Evolutionary conservation across 1,140 invertebrate species (phyloP), one percentile per base, ranked within the genome.

Genomic region (Vanessa tameamea): DNA sequence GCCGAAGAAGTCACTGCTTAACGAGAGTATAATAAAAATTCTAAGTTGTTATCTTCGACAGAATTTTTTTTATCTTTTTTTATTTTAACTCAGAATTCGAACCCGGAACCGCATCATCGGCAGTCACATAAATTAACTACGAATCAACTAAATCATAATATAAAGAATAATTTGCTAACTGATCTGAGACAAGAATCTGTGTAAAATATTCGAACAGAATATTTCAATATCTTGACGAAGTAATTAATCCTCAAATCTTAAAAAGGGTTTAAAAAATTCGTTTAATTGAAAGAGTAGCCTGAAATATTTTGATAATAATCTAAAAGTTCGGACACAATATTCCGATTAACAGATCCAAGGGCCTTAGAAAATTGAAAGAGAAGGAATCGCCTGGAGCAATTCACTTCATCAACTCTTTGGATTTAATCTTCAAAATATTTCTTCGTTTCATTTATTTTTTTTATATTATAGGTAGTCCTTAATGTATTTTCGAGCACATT

Each of bases 321-420:
- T 31, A 43, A 78, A 72, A 75, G 31, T 75, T 72, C 80, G 78
- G 84, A 89, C 87, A 88, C 83, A 86, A 87, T 89, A 87, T 89
- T 87, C 80, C 84, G 86, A 89, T 91, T 89, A 90, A 79, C 77
- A 66, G 72, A 67, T 79, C 82, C 83, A 72, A 72, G 61, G 77
- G 74, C 82, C 77, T 79, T 76, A 77, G 74, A 76, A 81, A 83
- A 85, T 82, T 83, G 77, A 84, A 86, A 82, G n/a, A 78, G 76
- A 82, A 71, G 70, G 75, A 78, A 70, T 75, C 64, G 83, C 87
- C 76, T 66, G 23, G 48, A 80, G 87, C 84, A 31, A 75, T 79
- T 78, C 81, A 81, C 78, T 84, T 88, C 82, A 87, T 87, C 80
- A 87, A 87, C 79, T 87, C 80, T 86, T 88, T 82, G 80, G 68